Percentiles rank a stretch among this genome's conserved stretches.
Evolutionary conservation across 2,113 vertebrate species (phyloP).

Genomic region (Sinosuthora webbiana): DNA sequence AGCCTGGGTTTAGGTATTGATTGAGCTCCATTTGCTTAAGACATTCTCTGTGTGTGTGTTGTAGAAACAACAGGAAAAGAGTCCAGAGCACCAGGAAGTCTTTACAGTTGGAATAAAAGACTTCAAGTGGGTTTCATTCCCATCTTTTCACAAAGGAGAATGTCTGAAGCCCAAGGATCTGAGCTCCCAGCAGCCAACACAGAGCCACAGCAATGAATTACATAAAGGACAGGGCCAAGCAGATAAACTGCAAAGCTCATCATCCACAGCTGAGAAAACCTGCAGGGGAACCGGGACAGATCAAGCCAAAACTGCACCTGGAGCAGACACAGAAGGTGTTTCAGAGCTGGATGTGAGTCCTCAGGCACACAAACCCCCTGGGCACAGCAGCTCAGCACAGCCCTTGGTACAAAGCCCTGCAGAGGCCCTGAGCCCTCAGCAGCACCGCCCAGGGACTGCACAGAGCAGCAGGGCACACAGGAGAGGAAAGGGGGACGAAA

Average conservation of each 20-base stretch:
- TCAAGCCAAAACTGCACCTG: neutral
- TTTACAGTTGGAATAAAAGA: constrained; percentile 17
- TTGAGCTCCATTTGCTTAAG: neutral
- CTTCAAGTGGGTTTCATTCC: constrained; percentile 49
- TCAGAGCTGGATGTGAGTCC: neutral
- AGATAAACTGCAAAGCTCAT: neutral
- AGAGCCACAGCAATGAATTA: neutral
- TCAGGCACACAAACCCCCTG: accelerated
- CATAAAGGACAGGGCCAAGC: neutral
- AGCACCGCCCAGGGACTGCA: neutral
- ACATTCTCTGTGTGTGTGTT: neutral
- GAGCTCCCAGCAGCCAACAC: neutral
- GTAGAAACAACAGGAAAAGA: constrained; percentile 11
- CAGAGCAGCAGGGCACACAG: neutral
- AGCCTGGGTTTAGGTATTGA: neutral
- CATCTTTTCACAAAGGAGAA: neutral
- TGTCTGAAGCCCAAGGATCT: neutral
- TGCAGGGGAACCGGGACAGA: neutral
- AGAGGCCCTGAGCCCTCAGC: neutral
- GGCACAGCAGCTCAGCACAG: neutral
- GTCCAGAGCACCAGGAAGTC: neutral
- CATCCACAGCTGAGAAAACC: neutral
- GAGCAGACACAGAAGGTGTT: neutral
- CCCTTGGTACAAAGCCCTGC: neutral
- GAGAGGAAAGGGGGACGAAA: neutral